Base-by-base conservation (phyloP, 1,140 invertebrate species). In the Euura saliciscinereae region DNA sequence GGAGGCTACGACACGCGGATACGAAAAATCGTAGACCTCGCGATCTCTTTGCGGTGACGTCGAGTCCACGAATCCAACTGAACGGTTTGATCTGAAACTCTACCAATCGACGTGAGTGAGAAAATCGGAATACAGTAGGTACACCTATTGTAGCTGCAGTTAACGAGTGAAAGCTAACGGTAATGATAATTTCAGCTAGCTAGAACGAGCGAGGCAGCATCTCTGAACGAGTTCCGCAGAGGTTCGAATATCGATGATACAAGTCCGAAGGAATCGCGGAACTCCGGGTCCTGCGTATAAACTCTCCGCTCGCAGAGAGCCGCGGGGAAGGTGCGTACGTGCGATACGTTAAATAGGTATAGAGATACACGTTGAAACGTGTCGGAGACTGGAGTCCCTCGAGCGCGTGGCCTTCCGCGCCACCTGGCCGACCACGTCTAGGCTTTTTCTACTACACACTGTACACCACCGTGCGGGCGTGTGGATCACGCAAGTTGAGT, bases 351-450 rank as follows among this genome's bases (percentile, higher is more conserved):
- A 28, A 28, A 28, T 28, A 4, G 28, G 11, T 67, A 43, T 11
- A 45, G 43, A 67, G 51, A 28, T 13, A 70, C 5, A 69, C 46
- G 68, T 68, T 44, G 44, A 71, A n/a, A 68, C 59, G 70, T 73
- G 70, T 69, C 66, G 71, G 69, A 64, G 45, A 66, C 66, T 67
- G 59, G 69, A 46, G 28, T 28, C 28, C 1, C 28, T 28, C 28
- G n/a, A 69, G 59, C 73, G 71, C 73, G 45, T 65, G 75, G 73
- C 76, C 72, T 76, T 77, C 73, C 71, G 73, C 75, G 77, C 79
- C 78, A 79, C 78, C 79, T 79, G 79, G 74, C 66, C 74, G 74
- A 75, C 73, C 74, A 76, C 73, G 75, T 74, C 72, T 78, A 75
- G 70, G 74, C 70, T 65, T 77, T 73, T 75, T 77, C 73, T 75